Evolutionary conservation across 1,140 invertebrate species (phyloP), one percentile per base, ranked within the genome.

Genomic region (Sinonovacula constricta): DNA sequence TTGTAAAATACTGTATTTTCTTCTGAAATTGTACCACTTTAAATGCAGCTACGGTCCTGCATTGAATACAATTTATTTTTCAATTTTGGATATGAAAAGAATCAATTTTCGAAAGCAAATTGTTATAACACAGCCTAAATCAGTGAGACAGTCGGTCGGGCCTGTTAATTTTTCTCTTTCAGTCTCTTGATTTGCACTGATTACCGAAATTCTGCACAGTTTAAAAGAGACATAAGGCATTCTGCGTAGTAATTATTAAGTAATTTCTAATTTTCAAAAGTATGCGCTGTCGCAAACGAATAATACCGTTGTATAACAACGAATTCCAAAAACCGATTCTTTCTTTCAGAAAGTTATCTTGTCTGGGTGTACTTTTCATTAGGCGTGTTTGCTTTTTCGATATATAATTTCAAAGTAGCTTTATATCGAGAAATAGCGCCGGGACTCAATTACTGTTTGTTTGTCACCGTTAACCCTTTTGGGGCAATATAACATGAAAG

Each of bases 61-160:
- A n/a, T n/a, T n/a, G n/a, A n/a, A n/a, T 45, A 45, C 39, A 45
- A 45, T 45, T 45, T 45, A 45, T 45, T 45, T 45, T 45, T 45
- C 39, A 45, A 45, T 45, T 45, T 45, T 10, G 18, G 18, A 45
- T 18, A 10, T 45, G 39, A 45, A 45, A 45, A 45, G 39, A 45
- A 45, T 45, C 39, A 45, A 45, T 45, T 45, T 45, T 45, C 39
- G 7, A 10, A 18, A 45, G 18, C 7, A 7, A 10, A 45, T 7
- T 18, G 39, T 45, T 10, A 45, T 45, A 45, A 7, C 18, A 7
- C 39, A 45, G 7, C 39, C 18, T 7, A 45, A 45, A 7, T 45
- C 39, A 45, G 18, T 45, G 7, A 45, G 39, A 45, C 39, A 7
- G 18, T 7, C 18, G 39, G 39, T 10, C 39, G 39, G 7, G 7